Evolutionary conservation across 2,888 invertebrate genomes (phyloP).

Genomic region (Rutpela maculata): DNA sequence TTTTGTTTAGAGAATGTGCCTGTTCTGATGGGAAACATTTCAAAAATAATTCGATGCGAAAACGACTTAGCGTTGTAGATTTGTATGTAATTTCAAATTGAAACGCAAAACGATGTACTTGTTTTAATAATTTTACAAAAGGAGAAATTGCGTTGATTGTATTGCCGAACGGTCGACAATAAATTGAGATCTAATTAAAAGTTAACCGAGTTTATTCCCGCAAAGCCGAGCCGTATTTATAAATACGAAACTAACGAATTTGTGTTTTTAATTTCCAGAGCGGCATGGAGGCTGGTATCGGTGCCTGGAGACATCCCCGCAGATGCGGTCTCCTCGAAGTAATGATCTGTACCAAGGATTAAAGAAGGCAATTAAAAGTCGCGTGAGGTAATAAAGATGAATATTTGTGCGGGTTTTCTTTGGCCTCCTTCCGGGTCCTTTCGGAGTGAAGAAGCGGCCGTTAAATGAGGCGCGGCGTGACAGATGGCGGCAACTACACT

Average conservation of each 20-base stretch:
- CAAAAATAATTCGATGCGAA: background rate
- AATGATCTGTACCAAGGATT: slow-evolving; percentile 67
- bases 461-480: slow-evolving; percentile 70
- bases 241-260: slow-evolving; percentile 48
- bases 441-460: slow-evolving; percentile 66
- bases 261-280: slow-evolving; percentile 51
- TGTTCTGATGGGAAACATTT: no score
- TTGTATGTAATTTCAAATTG: background rate
- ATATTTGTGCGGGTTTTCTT: slow-evolving; percentile 65
- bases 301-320: slow-evolving; percentile 26
- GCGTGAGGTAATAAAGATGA: slow-evolving; percentile 69
- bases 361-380: slow-evolving; percentile 69
- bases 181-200: slow-evolving; percentile 57
- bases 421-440: slow-evolving; percentile 61
- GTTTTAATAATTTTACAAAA: background rate
- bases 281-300: slow-evolving; percentile 11
- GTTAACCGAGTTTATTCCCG: slow-evolving; percentile 48
- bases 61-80: background rate
- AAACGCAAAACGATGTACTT: background rate
- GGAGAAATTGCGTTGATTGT: slow-evolving; percentile 44
- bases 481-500: slow-evolving; percentile 68
- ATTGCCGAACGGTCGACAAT: slow-evolving; percentile 47
- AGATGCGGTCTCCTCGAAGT: slow-evolving; percentile 51
- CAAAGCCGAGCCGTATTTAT: slow-evolving; percentile 43
- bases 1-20: no score